phyloP scores from a whole-genome alignment of 2,888 invertebrate species.

The Ornithoptera priamus region DNA sequence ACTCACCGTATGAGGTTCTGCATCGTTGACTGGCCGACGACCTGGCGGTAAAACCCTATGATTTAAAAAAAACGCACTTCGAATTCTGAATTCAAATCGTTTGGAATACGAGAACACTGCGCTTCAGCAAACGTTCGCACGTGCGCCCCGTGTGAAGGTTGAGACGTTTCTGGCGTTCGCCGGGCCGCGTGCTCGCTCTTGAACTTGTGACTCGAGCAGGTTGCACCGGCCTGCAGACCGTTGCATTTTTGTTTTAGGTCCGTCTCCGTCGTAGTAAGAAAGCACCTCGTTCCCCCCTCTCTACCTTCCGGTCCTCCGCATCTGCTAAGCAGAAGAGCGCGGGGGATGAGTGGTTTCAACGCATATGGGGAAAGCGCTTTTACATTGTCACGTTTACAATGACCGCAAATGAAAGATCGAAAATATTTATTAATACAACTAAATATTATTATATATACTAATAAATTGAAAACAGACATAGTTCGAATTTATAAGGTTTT shows the following conservation, averaged over 20 bases:
- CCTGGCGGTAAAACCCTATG: constrained; percentile 40
- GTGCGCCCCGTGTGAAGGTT: constrained; percentile 60
- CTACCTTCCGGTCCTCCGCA: constrained; percentile 20
- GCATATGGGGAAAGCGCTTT: constrained; percentile 31
- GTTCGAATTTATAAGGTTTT: too few relatives aligned
- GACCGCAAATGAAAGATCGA: constrained; percentile 25
- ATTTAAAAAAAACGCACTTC: constrained; percentile 39
- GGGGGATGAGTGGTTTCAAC: constrained; percentile 23
- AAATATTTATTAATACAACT: too few relatives aligned
- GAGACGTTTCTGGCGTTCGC: constrained; percentile 56
- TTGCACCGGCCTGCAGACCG: constrained; percentile 61
- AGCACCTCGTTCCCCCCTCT: constrained; percentile 9
- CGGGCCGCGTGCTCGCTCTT: constrained; percentile 58
- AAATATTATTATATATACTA: too few relatives aligned
- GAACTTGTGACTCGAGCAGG: constrained; percentile 61
- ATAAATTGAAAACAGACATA: too few relatives aligned
- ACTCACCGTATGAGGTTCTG: constrained; percentile 69
- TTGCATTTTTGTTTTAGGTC: constrained; percentile 53
- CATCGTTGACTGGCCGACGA: constrained; percentile 53
- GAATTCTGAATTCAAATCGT: constrained; percentile 42
- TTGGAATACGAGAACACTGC: constrained; percentile 47
- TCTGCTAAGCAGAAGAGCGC: constrained; percentile 19
- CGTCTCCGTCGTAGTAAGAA: constrained; percentile 9
- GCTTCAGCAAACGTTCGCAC: constrained; percentile 42
- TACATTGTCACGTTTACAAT: constrained; percentile 33